Evolutionary conservation across 2,113 vertebrate genomes (phyloP).

Genomic region (Strix aluco): DNA sequence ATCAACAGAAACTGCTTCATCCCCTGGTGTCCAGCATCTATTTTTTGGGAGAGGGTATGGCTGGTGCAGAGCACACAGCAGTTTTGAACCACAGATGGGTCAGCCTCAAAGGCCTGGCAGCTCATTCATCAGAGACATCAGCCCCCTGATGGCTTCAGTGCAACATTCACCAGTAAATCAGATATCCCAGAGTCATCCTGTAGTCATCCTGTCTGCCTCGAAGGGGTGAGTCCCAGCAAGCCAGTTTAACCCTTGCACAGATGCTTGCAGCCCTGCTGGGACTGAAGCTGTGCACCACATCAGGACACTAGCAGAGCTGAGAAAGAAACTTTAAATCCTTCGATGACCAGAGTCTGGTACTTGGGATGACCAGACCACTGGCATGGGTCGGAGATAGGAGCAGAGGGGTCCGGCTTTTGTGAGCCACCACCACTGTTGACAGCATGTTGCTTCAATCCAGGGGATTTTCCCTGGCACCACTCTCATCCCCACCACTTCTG

Average conservation of each 20-base stretch:
- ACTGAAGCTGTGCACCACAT: neutral
- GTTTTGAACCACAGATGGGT: neutral
- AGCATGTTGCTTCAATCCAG: fast-evolving
- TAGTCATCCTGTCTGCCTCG: neutral
- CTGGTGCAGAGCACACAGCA: neutral
- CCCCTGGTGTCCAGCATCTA: neutral
- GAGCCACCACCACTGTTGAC: neutral
- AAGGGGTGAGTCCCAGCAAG: neutral
- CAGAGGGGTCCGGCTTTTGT: neutral
- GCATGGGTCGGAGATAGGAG: neutral
- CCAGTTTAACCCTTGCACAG: neutral
- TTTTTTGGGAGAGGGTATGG: neutral
- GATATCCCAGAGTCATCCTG: neutral
- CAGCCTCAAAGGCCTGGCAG: neutral
- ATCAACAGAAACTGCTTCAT: neutral
- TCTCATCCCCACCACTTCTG: neutral
- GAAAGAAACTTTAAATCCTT: neutral
- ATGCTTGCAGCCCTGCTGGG: neutral
- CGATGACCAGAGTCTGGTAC: neutral
- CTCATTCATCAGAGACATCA: neutral
- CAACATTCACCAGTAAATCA: neutral
- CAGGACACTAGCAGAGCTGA: neutral
- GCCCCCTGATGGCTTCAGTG: neutral
- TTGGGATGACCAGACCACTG: neutral
- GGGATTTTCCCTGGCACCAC: neutral